Base-by-base conservation (phyloP, 2,888 invertebrate species). In the Maniola hyperantus region DNA sequence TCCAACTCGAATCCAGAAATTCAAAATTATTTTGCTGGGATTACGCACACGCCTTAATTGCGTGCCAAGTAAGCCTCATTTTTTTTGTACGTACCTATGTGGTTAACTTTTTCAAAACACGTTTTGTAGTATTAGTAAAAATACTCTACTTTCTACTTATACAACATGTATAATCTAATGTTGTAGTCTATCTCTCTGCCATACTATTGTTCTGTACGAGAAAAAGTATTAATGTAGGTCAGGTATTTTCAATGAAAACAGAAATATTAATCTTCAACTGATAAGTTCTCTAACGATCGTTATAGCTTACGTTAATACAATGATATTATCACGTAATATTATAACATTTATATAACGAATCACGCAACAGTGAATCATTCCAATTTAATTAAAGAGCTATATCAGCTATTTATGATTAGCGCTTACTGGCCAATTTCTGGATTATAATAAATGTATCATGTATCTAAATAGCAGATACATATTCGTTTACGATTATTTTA, bases 321-420 rank as follows among this genome's bases (percentile, higher is more conserved):
- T 46, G 46, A 15, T 15, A 6, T 39, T 39, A 33, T 59, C 48
- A 18, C 50, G 36, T 50, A 39, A 61, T 36, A 61, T 13, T 11
- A 42, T n/a, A 13, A n/a, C 5, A 51, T 11, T 51, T 11, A 11
- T 15, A 39, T 13, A 39, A 39, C 10, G 36, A 6, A 61, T 50
- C 50, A 61, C 61, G 50, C 61, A 20, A 51, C 39, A 18, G n/a
- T 51, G 20, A 61, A 50, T 61, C 51, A 39, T 39, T 61, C 51
- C 18, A 36, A 61, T 39, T 50, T 61, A 50, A 51, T 51, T 60
- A 50, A 18, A 36, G 5, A 10, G n/a, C 61, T 36, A 7, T 61
- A 51, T 50, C 50, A 39, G 36, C 36, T 50, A 36, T 50, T 39
- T 61, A 61, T 39, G n/a, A 39, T 44, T 20, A 10, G 13, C 20